A percentile compares a stretch with the other conserved stretches of the same genome.
These are phyloP conservation scores for Drosophila hydei DNA, from an alignment of 1,140 invertebrate species.

Conservation along the genomic window DNA sequence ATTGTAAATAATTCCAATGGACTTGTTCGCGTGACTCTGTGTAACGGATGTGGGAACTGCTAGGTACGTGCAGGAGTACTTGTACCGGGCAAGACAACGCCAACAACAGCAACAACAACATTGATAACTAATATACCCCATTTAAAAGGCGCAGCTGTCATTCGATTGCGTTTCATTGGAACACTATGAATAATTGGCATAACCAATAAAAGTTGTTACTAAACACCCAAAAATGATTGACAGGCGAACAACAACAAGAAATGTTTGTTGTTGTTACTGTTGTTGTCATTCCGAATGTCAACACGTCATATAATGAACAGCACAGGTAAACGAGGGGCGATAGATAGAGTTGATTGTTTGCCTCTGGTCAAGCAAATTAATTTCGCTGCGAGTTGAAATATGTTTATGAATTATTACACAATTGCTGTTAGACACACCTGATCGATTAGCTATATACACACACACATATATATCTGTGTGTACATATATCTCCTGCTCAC, in stretches of 20 bases:
- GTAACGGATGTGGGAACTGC: conserved; percentile 15
- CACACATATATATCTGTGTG: not conserved
- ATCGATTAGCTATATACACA: conserved; percentile 55
- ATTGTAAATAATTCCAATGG: conserved; percentile 3
- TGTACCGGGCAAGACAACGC: not conserved
- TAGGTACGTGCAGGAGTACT: conserved; percentile 5
- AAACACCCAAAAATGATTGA: conserved; percentile 72
- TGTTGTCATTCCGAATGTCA: conserved; percentile 76
- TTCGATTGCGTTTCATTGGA: conserved; percentile 57
- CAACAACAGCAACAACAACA: not conserved
- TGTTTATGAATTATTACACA: conserved; percentile 81
- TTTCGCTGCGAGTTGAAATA: conserved; percentile 72
- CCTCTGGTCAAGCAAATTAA: conserved; percentile 64
- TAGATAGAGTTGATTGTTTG: conserved; percentile 22
- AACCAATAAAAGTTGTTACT: conserved; percentile 63
- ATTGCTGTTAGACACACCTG: conserved; percentile 69
- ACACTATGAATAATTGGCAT: conserved; percentile 80
- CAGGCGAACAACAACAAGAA: conserved; percentile 37
- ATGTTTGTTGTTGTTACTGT: conserved; percentile 42
- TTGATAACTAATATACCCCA: conserved; percentile 26
- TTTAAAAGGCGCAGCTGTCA: conserved; percentile 66
- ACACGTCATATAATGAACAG: conserved; percentile 71
- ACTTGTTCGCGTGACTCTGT: conserved; percentile 33
- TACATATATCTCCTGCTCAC: not conserved
- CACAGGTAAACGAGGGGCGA: conserved; percentile 18